These are phyloP conservation scores for Vireo altiloquus DNA, from an alignment of 2,113 vertebrate genomes.

Conservation along the genomic window DNA sequence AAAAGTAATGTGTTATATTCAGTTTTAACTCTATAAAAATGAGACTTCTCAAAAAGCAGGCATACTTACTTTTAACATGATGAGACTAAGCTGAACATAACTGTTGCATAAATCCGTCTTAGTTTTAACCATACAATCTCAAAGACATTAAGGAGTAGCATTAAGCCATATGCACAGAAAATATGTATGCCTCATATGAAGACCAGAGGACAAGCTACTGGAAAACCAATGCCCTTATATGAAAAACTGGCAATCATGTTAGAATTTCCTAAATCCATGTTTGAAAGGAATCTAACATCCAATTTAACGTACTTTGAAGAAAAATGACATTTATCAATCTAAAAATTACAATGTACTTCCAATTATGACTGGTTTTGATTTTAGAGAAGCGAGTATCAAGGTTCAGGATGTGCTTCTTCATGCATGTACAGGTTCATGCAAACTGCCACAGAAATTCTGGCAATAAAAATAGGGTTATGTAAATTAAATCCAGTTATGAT, in stretches of 20 bases:
- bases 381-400: background rate
- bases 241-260: background rate
- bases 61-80: background rate
- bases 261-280: background rate
- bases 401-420: background rate
- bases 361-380: background rate
- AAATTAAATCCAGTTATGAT: background rate
- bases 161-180: background rate
- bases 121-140: background rate
- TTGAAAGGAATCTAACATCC: background rate
- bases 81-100: background rate
- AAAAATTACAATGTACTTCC: background rate
- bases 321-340: background rate
- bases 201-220: background rate
- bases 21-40: conserved; percentile 5
- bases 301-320: background rate
- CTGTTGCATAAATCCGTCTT: background rate
- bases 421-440: background rate
- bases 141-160: background rate
- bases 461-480: background rate
- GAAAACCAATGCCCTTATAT: background rate
- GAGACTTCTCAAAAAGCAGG: background rate
- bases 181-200: background rate
- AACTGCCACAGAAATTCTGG: background rate
- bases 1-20: conserved; percentile 7